Conservation (phyloP, 2,797 vertebrate genomes). For the Melanotaenia maccullochi region DNA sequence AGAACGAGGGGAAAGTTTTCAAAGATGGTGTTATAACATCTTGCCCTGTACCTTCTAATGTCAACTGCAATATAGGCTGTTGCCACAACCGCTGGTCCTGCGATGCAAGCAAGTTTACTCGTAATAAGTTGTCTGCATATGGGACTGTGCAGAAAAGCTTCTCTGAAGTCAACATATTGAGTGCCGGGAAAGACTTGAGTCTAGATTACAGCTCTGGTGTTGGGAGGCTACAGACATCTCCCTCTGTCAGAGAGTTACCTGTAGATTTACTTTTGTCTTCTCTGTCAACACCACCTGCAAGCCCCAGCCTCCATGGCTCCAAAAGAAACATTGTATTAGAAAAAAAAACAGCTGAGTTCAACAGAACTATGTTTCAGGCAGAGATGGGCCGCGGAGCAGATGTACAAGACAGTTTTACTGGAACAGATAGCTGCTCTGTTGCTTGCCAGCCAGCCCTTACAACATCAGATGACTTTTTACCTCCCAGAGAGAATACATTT, state of each 20-base stretch:
- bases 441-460: constrained; percentile 52
- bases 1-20: constrained; percentile 83
- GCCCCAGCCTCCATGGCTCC: constrained; percentile 59
- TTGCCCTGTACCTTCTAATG: constrained; percentile 70
- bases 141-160: constrained; percentile 86
- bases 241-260: constrained; percentile 59
- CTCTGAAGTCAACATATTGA: constrained; percentile 84
- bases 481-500: constrained; percentile 40
- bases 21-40: constrained; percentile 68
- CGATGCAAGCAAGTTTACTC: constrained; percentile 80
- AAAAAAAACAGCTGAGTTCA: constrained; percentile 94
- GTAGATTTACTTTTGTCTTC: constrained; percentile 67
- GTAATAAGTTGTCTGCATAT: constrained; percentile 71
- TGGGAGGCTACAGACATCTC: constrained; percentile 50
- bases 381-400: constrained; percentile 80
- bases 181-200: constrained; percentile 66
- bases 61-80: constrained; percentile 80
- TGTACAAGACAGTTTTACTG: constrained; percentile 69
- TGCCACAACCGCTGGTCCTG: constrained; percentile 88
- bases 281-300: constrained; percentile 59
- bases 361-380: constrained; percentile 92
- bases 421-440: constrained; percentile 54
- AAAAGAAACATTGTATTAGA: constrained; percentile 90
- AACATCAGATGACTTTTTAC: constrained; percentile 48
- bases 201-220: constrained; percentile 49